Base-by-base conservation (phyloP, 2,113 vertebrate species). In the Nematolebias whitei region DNA sequence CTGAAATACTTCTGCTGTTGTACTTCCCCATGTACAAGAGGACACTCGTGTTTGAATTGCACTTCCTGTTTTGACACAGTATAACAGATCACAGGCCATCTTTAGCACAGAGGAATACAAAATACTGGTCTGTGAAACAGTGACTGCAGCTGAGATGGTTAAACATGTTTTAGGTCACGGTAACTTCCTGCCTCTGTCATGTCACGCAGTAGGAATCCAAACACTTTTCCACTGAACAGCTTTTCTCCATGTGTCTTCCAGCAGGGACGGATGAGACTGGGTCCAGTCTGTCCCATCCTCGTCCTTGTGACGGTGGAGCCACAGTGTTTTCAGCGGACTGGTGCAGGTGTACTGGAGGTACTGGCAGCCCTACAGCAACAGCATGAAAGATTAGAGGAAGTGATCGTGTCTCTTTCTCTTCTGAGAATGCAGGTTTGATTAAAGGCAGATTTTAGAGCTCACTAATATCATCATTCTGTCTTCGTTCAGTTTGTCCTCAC, bases 161-260 rank as follows among this genome's bases (percentile, higher is more conserved):
- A 9, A 22, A n/a, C n/a, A n/a, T 5, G 8, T 35, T 53, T 4
- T 4, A n/a, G 51, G 26, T 50, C 20, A 50, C 20, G 7, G 22
- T 20, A 19, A 48, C 11, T 22, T 22, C 18, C 8, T 24, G 18
- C 10, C 14, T 45, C 16, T 23, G 40, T 8, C 5, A 48, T 47
- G 48, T 83, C 91, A 95, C 2, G 94, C 95, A 13, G 94, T 93
- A 2, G 95, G 95, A 63, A 96, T 93, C 95, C 95, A 96, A 40
- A 96, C 82, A 45, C 91, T 93, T 89, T 96, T 96, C 89, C 94
- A 96, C 83, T 92, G 92, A 1, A 94, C 90, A 2, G 93, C 92
- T 0, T 87, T 91, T 20, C 90, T 91, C 84, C 92, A 92, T 79
- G 93, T 78, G 61, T 96, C 94, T 0, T 92, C 92, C 78, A 92